Conservation (phyloP, 1,140 invertebrate genomes). For the Panulirus ornatus region DNA sequence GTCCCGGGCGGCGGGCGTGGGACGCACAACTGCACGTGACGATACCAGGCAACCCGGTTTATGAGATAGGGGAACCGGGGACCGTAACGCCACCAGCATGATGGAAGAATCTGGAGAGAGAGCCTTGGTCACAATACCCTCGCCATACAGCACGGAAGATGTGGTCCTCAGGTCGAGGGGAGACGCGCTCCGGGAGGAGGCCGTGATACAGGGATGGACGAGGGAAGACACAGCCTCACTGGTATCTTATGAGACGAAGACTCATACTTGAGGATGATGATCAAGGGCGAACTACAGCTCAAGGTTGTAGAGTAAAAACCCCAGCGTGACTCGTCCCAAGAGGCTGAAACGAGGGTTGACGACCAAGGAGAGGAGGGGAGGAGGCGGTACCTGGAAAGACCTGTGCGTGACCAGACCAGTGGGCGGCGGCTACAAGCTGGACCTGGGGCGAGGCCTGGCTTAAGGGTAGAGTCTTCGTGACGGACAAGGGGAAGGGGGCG, state of each 20-base stretch:
- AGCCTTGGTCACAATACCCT: no score
- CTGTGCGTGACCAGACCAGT: slow-evolving; percentile 51
- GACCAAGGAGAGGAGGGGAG: background rate
- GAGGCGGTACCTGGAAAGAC: background rate
- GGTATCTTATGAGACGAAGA: background rate
- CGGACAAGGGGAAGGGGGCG: background rate
- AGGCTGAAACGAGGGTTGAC: background rate
- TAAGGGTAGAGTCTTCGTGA: slow-evolving; percentile 25
- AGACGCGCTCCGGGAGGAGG: no score
- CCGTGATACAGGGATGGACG: no score
- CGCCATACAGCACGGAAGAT: no score
- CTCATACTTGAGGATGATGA: background rate
- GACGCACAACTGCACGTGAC: slow-evolving; percentile 43
- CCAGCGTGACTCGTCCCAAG: slow-evolving; percentile 18
- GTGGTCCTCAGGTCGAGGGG: no score
- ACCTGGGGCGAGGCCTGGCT: slow-evolving; percentile 29
- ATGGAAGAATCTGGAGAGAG: no score
- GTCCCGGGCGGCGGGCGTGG: slow-evolving; percentile 8
- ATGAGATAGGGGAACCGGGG: slow-evolving; percentile 29
- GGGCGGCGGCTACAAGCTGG: slow-evolving; percentile 19
- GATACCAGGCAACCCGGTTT: slow-evolving; percentile 18
- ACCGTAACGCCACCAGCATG: background rate
- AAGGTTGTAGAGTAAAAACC: slow-evolving; percentile 4
- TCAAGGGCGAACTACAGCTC: background rate
- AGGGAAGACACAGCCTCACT: no score